A percentile compares a stretch with the other conserved stretches of the same genome.
Conservation (phyloP, 2,797 vertebrate genomes). For the Phoxinus dragarum region DNA sequence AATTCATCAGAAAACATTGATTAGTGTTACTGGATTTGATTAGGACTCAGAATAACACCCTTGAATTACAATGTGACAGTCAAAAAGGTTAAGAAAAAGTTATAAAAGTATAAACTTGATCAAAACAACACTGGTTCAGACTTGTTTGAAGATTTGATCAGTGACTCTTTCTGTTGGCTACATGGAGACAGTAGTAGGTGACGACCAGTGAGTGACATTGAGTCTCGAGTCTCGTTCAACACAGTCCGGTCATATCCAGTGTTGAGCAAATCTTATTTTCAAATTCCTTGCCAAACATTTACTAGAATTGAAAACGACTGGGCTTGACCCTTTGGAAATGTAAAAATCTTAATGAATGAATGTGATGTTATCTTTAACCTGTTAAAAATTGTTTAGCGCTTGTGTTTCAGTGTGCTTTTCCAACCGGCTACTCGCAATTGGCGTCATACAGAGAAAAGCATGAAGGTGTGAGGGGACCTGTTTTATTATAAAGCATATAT, state of each 20-base stretch:
- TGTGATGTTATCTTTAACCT: too few relatives aligned
- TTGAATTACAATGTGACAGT: neutral
- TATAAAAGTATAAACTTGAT: accelerated
- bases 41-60: neutral
- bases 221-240: neutral
- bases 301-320: too few relatives aligned
- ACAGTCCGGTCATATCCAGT: neutral
- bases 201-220: neutral
- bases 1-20: neutral
- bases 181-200: neutral
- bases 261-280: neutral
- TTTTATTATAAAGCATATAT: neutral
- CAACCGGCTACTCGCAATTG: too few relatives aligned
- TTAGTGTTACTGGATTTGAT: neutral
- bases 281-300: too few relatives aligned
- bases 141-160: too few relatives aligned
- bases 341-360: too few relatives aligned
- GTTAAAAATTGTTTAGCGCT: too few relatives aligned
- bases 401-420: too few relatives aligned
- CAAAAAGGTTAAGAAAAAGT: neutral
- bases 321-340: too few relatives aligned
- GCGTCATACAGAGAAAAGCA: neutral
- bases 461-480: neutral
- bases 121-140: neutral
- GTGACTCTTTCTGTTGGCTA: neutral